Evolutionary conservation across 2,797 vertebrate genomes (phyloP), one percentile per base, ranked within the genome.

Genomic region (Girardinus metallicus): DNA sequence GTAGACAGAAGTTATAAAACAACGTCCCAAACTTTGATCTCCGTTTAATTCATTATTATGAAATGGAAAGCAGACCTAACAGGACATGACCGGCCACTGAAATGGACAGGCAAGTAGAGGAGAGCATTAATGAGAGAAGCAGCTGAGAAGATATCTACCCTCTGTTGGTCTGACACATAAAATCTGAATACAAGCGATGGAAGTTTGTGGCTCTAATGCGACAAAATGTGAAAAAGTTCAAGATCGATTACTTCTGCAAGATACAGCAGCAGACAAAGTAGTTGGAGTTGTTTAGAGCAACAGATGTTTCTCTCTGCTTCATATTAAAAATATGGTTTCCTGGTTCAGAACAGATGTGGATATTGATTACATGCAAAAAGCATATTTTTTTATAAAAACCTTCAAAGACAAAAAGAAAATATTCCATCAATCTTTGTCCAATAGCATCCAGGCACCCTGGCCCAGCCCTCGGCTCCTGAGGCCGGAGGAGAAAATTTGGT

Each of bases 401-500:
- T 39, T 12, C 64, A 66, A 39, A 39, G 7, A 39, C 26, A 10
- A 36, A 49, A 49, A 0, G 23, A 66, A 66, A 36, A 39, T 66
- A 66, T 21, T 75, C 0, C 1, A 46, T 29, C 77, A 5, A 5
- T 85, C 70, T 82, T 49, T 83, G 5, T 31, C 60, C 73, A 46
- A 71, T 87, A 93, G 93, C 92, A 87, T 86, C 83, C 47, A 71
- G 76, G 87, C 0, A 41, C 86, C 43, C 78, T 78, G 68, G 84
- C 93, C 23, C 91, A 92, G 77, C 80, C 89, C 9, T 71, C 85
- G 26, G 71, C 88, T 68, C 70, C 82, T 4, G 94, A 89, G 53
- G 86, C 89, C 41, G 90, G 84, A 78, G 87, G 73, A 77, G 92
- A 83, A 26, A 85, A 84, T 29, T 78, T 78, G 5, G 12, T 85